Evolutionary conservation across 2,888 invertebrate genomes (phyloP), one percentile per base, ranked within the genome.

Genomic region (Mythimna pallens): DNA sequence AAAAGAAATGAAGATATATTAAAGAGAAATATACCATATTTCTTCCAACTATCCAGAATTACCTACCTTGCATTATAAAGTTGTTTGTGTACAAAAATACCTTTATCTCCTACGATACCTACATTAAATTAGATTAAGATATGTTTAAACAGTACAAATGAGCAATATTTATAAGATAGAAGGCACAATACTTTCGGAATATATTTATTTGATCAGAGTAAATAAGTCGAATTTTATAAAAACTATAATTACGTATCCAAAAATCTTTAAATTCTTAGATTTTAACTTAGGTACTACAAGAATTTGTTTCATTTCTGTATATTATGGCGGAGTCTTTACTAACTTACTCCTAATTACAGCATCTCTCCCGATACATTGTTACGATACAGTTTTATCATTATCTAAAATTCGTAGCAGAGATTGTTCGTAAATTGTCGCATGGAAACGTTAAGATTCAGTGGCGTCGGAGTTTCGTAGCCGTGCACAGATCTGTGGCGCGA

Each of bases 401-500:
- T 85, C 91, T 94, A 93, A 93, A 89, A 94, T 93, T 94, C 94
- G 93, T 91, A 86, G 87, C 86, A 92, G 87, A 87, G 79, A 82
- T 89, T 92, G 90, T 92, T 93, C 93, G 93, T 88, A 88, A 89
- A 88, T 91, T 90, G 86, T 91, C 88, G 88, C 89, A 80, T 87
- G 88, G 87, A 90, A 92, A 90, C 90, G 89, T 90, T 67, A 81
- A 76, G 79, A 67, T 62, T 78, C 88, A 91, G 94, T 89, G 93
- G 93, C 92, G 92, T 94, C 90, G 92, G 96, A 96, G 96, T 96
- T 95, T 95, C 96, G 94, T 91, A 94, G 95, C 96, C 96, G 96
- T 96, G 96, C 94, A 87, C 87, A 92, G 90, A 78, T 86, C 89
- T 83, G 87, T 73, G 85, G 84, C 87, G 85, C 83, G 85, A 80